Conservation (phyloP, 2,797 vertebrate genomes). For the Hydrolagus colliei region DNA sequence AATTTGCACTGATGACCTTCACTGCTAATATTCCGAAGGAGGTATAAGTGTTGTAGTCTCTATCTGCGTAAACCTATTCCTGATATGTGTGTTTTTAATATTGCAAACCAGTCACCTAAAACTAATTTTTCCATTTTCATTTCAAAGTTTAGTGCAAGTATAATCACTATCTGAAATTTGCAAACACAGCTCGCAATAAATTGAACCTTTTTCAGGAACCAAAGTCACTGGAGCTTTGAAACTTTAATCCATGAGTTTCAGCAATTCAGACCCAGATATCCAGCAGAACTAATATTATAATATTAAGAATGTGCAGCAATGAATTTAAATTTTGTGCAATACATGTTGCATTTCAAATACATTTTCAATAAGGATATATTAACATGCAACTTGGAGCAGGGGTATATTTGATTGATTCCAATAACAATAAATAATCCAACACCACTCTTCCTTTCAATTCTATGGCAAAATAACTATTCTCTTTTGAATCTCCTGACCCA, state of each 20-base stretch:
- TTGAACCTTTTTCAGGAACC: not conserved
- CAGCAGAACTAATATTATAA: not conserved
- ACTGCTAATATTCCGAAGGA: no score
- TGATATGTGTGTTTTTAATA: not conserved
- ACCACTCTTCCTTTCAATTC: no score
- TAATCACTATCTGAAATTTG: not conserved
- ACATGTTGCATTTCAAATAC: no score
- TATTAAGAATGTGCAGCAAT: not conserved
- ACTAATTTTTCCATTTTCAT: not conserved
- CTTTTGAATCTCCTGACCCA: no score
- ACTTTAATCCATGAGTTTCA: not conserved
- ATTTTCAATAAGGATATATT: no score
- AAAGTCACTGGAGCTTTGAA: not conserved
- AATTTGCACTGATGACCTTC: no score
- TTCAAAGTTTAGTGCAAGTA: conserved; percentile 1
- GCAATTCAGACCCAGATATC: not conserved
- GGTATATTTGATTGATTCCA: no score
- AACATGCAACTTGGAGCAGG: no score
- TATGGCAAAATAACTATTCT: no score
- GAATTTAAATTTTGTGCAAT: not conserved
- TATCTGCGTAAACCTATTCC: no score
- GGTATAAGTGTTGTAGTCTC: not conserved
- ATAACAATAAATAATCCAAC: no score
- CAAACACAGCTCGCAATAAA: not conserved
- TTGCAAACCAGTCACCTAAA: not conserved